Evolutionary conservation across 1,140 invertebrate species (phyloP).

Genomic region (Drosophila oshimai): DNA sequence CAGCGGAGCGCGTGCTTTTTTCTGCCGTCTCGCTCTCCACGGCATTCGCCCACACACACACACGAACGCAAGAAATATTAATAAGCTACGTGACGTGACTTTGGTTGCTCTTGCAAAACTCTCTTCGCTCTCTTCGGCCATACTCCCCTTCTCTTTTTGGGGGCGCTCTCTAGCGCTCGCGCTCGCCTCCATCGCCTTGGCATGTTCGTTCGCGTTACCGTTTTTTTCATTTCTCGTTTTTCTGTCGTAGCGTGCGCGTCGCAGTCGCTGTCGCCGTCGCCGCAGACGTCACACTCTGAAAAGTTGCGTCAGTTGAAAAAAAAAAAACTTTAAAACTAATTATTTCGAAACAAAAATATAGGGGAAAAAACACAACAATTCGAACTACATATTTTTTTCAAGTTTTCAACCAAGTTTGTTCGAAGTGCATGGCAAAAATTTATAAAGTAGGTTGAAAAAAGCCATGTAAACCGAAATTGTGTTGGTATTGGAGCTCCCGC

Average conservation of each 20-base stretch:
- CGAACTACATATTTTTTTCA: conserved; percentile 22
- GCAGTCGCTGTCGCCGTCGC: conserved; percentile 37
- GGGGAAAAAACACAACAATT: neutral
- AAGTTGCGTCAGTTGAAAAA: conserved; percentile 69
- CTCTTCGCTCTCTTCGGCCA: conserved; percentile 18
- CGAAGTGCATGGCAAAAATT: conserved; percentile 1
- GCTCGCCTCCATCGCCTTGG: conserved; percentile 20
- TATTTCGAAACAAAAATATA: conserved; percentile 7
- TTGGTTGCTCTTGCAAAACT: too few relatives aligned
- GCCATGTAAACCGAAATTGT: conserved; percentile 1
- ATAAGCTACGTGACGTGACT: conserved; percentile 15
- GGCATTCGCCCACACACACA: conserved; percentile 29
- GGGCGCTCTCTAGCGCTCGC: neutral
- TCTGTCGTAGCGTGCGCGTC: conserved; percentile 73
- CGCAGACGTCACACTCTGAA: conserved; percentile 59
- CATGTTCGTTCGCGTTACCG: conserved; percentile 46
- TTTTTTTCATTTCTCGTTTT: conserved; percentile 66
- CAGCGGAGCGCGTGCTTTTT: conserved; percentile 41
- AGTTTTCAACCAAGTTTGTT: conserved; percentile 4
- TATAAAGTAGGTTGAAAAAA: conserved; percentile 13
- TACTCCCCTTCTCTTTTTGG: neutral
- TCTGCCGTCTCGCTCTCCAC: conserved; percentile 19
- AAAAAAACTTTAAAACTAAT: neutral
- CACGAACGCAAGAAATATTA: neutral
- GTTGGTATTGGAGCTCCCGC: conserved; percentile 5